These are phyloP conservation scores for Geococcyx californianus DNA, from an alignment of 2,113 vertebrate species.

Conservation along the genomic window DNA sequence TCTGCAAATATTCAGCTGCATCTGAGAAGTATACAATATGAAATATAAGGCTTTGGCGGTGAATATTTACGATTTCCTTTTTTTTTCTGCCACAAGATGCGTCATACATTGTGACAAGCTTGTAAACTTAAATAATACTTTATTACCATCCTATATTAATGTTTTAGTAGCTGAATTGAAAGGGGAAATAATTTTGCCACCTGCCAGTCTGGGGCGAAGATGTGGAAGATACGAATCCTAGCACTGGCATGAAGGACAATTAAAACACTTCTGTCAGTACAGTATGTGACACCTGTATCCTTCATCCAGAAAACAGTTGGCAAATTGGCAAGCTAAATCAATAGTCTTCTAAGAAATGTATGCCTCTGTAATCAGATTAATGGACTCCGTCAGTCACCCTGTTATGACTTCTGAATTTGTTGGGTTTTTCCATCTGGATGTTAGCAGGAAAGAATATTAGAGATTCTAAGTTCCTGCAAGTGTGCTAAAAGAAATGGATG, in stretches of 20 bases:
- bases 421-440: background rate
- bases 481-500: background rate
- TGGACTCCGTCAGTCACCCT: background rate
- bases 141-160: background rate
- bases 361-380: background rate
- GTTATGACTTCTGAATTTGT: background rate
- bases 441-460: background rate
- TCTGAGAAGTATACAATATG: background rate
- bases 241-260: background rate
- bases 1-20: background rate
- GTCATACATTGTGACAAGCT: background rate
- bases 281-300: background rate
- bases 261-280: background rate
- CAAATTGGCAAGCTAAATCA: background rate
- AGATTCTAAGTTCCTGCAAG: background rate
- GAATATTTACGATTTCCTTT: background rate
- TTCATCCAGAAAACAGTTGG: background rate
- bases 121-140: background rate
- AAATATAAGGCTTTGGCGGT: background rate
- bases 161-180: background rate
- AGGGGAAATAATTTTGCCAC: background rate
- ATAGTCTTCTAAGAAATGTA: background rate
- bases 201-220: background rate
- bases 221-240: background rate
- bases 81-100: background rate